A percentile compares a stretch with the other conserved stretches of the same genome.
These are phyloP conservation scores for Apis laboriosa DNA, from an alignment of 1,140 invertebrate species.

Conservation along the genomic window DNA sequence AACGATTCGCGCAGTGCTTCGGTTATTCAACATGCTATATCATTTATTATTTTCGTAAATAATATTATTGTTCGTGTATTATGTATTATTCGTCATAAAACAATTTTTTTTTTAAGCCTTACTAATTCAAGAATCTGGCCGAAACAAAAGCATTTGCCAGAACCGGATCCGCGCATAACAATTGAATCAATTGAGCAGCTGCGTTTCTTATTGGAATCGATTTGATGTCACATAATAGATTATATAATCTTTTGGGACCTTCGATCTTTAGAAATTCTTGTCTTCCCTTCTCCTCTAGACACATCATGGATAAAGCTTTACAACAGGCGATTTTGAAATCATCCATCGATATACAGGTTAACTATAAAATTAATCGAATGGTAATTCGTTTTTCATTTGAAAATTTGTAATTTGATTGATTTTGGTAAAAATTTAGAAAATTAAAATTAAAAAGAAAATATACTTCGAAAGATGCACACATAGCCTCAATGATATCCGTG, in stretches of 20 bases:
- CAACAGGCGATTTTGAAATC: conserved; percentile 70
- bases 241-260: conserved; percentile 54
- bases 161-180: conserved; percentile 58
- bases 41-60: not conserved
- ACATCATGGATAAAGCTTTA: conserved; percentile 58
- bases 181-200: conserved; percentile 64
- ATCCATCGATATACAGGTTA: conserved; percentile 45
- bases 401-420: conserved; percentile 2
- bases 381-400: conserved; percentile 8
- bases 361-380: conserved; percentile 30
- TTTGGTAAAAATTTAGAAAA: not conserved
- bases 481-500: conserved; percentile 51
- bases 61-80: not conserved
- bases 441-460: not conserved
- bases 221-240: conserved; percentile 52
- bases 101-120: conserved; percentile 5
- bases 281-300: conserved; percentile 46
- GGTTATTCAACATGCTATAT: conserved; percentile 81
- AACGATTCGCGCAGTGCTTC: conserved; percentile 74
- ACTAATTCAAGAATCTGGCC: conserved; percentile 71
- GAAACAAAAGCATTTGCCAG: conserved; percentile 64
- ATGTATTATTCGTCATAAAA: not conserved
- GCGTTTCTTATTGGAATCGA: conserved; percentile 64
- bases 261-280: conserved; percentile 50
- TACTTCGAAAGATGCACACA: conserved; percentile 67